Evolutionary conservation across 2,888 invertebrate genomes (phyloP).

Genomic region (Aspidiotus destructor): DNA sequence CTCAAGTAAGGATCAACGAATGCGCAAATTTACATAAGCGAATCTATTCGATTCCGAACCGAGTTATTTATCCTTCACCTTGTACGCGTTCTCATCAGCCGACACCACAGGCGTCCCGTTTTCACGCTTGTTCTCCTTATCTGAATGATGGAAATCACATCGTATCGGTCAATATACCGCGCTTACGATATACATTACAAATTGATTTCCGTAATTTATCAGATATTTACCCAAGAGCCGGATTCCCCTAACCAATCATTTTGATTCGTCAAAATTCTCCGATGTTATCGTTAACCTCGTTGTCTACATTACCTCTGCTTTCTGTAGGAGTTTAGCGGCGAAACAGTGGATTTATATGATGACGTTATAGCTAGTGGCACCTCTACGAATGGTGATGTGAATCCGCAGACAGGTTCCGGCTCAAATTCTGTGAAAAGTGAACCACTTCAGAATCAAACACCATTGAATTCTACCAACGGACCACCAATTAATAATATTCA

Average conservation of each 20-base stretch:
- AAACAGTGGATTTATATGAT: conserved; percentile 77
- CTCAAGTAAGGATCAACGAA: conserved; percentile 32
- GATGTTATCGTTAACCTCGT: too few species aligned
- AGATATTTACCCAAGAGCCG: too few species aligned
- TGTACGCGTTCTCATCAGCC: not conserved
- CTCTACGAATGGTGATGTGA: conserved; percentile 25
- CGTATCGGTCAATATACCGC: too few species aligned
- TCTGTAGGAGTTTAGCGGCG: conserved; percentile 24
- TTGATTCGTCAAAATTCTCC: too few species aligned
- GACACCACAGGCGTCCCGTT: not conserved
- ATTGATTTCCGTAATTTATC: too few species aligned
- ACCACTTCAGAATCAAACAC: conserved; percentile 42
- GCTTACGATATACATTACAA: too few species aligned
- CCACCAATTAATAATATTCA: conserved; percentile 51
- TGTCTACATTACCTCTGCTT: not conserved
- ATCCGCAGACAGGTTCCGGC: conserved; percentile 15
- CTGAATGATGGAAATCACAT: too few species aligned
- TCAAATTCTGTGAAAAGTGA: conserved; percentile 23
- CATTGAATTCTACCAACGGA: conserved; percentile 36
- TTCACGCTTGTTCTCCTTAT: too few species aligned
- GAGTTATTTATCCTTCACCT: not conserved
- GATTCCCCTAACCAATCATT: too few species aligned
- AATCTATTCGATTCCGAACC: not conserved
- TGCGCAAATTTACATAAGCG: not conserved
- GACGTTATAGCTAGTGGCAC: conserved; percentile 72